Conservation (phyloP, 2,113 vertebrate species). For the Epinephelus moara region DNA sequence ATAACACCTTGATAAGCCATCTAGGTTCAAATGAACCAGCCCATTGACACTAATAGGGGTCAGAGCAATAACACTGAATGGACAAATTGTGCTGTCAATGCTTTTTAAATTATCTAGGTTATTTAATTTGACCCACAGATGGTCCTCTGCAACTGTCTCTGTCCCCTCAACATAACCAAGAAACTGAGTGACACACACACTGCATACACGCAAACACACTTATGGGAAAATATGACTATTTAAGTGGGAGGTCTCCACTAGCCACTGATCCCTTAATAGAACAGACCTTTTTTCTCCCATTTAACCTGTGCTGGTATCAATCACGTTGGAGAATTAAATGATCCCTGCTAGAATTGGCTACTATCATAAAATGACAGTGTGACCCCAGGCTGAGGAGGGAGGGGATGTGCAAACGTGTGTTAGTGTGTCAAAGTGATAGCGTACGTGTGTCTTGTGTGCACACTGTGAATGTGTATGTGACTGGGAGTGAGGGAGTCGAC, state of each 20-base stretch:
- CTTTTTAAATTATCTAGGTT: constrained; percentile 97
- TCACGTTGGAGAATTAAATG: constrained; percentile 97
- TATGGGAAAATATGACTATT: constrained; percentile 84
- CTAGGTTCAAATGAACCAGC: constrained; percentile 88
- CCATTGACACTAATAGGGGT: constrained; percentile 94
- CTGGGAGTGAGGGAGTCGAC: constrained; percentile 50
- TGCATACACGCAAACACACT: constrained; percentile 50
- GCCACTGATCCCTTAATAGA: constrained; percentile 97
- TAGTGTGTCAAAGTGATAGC: constrained; percentile 47
- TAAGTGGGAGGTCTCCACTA: constrained; percentile 98
- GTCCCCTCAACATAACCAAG: constrained; percentile 85
- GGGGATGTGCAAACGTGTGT: constrained; percentile 37
- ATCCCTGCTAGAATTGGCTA: constrained; percentile 96
- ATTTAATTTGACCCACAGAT: constrained; percentile 98
- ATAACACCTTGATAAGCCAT: constrained; percentile 88
- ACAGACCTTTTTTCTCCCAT: constrained; percentile 93
- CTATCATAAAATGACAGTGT: constrained; percentile 96
- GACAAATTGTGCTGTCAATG: constrained; percentile 97
- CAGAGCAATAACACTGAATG: constrained; percentile 96
- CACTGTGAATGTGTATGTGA: constrained; percentile 5
- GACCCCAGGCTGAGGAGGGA: constrained; percentile 84
- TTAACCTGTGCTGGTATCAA: constrained; percentile 95
- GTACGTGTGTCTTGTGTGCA: constrained; percentile 18
- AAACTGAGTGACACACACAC: constrained; percentile 47
- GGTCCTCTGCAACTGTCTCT: constrained; percentile 84